phyloP scores from a whole-genome alignment of 2,113 vertebrate genomes.

The Brachirus orientalis region DNA sequence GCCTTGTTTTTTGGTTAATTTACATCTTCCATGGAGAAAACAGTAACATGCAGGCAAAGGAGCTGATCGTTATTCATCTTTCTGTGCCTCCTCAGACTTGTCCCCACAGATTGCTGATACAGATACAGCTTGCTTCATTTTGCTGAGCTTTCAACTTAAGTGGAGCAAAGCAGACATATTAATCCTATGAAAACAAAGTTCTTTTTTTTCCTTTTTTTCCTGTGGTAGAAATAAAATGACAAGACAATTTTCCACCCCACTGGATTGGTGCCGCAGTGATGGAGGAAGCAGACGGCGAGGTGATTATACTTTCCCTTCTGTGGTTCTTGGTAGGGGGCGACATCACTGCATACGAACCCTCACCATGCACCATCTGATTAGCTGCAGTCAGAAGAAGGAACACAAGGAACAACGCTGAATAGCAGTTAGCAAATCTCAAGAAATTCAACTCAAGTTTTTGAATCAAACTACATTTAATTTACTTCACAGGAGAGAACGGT shows the following conservation, averaged over 20 bases:
- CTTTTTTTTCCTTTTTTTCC: conserved; percentile 54
- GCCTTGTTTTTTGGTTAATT: conserved; percentile 43
- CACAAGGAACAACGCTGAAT: not conserved
- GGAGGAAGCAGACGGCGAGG: conserved; percentile 84
- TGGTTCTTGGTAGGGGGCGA: conserved; percentile 2
- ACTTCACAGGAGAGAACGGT: not conserved
- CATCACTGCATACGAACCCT: conserved; percentile 41
- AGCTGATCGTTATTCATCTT: conserved; percentile 73
- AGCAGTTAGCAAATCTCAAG: conserved; percentile 10
- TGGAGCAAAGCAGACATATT: conserved; percentile 94
- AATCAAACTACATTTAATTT: not conserved
- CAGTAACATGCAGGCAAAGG: not conserved
- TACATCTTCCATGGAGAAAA: conserved; percentile 48
- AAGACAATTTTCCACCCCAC: conserved; percentile 96
- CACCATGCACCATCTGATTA: conserved; percentile 71
- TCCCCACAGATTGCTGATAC: conserved; percentile 68
- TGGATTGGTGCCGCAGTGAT: conserved; percentile 85
- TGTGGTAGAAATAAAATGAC: conserved; percentile 88
- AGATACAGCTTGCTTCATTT: conserved; percentile 82
- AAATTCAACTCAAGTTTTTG: not conserved
- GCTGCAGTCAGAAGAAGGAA: conserved; percentile 40
- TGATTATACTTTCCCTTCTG: conserved; percentile 17
- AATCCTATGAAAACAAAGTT: conserved; percentile 95
- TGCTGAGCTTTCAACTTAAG: conserved; percentile 95
- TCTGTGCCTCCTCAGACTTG: conserved; percentile 49